Evolutionary conservation across 2,888 invertebrate species (phyloP).

Genomic region (Heliconius sara): DNA sequence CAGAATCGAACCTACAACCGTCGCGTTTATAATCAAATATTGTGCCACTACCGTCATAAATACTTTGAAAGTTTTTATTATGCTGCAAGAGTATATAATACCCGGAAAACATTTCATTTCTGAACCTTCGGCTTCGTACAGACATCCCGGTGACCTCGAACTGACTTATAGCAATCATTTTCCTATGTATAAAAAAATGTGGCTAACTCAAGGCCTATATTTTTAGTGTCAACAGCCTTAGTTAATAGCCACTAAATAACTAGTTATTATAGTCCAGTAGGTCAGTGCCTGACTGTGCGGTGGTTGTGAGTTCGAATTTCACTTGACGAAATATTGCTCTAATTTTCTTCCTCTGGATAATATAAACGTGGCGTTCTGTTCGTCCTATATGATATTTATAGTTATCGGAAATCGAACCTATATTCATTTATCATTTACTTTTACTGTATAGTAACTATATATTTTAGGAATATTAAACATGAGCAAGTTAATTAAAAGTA

Average conservation of each 20-base stretch:
- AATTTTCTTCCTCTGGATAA: not conserved
- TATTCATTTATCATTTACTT: too few species aligned
- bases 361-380: not conserved
- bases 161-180: slow-evolving; percentile 7
- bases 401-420: not conserved
- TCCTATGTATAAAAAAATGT: not conserved
- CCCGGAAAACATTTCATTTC: not conserved
- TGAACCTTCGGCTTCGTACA: not conserved
- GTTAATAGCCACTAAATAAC: not conserved
- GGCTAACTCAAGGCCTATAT: not conserved
- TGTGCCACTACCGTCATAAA: too few species aligned
- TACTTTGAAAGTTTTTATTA: not conserved
- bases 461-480: too few species aligned
- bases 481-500: too few species aligned
- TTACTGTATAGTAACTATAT: too few species aligned
- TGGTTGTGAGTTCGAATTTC: not conserved
- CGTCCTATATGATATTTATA: not conserved
- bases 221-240: slow-evolving; percentile 1
- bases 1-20: not conserved
- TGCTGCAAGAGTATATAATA: not conserved
- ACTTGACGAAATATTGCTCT: too few species aligned
- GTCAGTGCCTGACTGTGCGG: not conserved
- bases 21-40: not conserved
- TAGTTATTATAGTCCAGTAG: not conserved
- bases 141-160: slow-evolving; percentile 12